phyloP scores from a whole-genome alignment of 1,140 invertebrate genomes.

The Pristionchus pacificus region DNA sequence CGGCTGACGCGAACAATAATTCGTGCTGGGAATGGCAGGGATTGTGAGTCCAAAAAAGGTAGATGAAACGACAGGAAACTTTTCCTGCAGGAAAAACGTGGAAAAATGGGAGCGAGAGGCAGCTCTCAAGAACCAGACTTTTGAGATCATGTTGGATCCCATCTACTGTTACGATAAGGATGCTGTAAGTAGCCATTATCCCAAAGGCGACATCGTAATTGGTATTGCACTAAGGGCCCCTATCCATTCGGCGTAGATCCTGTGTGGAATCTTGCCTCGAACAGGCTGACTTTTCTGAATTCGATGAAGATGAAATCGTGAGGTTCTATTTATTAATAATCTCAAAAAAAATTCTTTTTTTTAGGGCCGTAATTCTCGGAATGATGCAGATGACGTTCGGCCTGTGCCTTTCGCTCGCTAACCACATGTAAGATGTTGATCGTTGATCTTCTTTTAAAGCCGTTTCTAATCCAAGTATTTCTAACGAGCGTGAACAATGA shows the following conservation, averaged over 20 bases:
- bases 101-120: not conserved
- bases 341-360: not conserved
- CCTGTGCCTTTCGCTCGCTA: constrained; percentile 79
- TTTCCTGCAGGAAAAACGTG: not conserved
- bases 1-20: constrained; percentile 63
- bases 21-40: constrained; percentile 11
- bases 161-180: constrained; percentile 11
- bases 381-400: constrained; percentile 96
- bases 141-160: not conserved
- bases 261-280: constrained; percentile 58
- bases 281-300: constrained; percentile 53
- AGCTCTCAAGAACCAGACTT: not conserved
- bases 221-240: constrained; percentile 34
- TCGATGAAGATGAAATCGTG: constrained; percentile 88
- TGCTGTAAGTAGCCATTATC: not conserved
- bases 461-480: too few species aligned
- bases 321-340: not conserved
- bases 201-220: not conserved
- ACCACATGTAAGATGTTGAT: constrained; percentile 71
- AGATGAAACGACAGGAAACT: not conserved
- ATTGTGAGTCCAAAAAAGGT: constrained; percentile 2
- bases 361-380: constrained; percentile 82
- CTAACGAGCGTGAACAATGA: too few species aligned
- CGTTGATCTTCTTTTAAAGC: too few species aligned
- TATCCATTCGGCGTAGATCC: constrained; percentile 57